Percentiles rank a stretch among this genome's conserved stretches.
Evolutionary conservation across 2,113 vertebrate genomes (phyloP).

Genomic region (Emberiza fucata): DNA sequence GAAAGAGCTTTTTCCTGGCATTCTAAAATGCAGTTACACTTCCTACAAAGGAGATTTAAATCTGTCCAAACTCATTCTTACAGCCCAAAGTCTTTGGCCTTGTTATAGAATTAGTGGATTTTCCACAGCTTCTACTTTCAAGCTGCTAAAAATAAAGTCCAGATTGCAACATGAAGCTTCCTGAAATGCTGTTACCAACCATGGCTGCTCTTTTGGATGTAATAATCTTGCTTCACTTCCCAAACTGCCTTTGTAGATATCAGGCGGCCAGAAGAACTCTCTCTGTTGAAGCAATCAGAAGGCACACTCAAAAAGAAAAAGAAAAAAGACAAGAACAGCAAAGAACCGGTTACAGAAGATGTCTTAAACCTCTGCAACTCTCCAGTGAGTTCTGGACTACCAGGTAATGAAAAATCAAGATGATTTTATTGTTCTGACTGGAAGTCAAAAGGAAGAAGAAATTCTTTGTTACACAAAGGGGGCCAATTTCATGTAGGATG

Average conservation of each 20-base stretch:
- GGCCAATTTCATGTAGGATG: not conserved
- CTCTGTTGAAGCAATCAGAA: slow-evolving; percentile 82
- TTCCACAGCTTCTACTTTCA: not conserved
- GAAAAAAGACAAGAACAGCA: slow-evolving; percentile 86
- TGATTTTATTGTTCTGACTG: not conserved
- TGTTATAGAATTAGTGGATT: not conserved
- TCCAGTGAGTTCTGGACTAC: slow-evolving; percentile 72
- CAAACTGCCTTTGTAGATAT: slow-evolving; percentile 79
- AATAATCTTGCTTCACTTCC: slow-evolving; percentile 5
- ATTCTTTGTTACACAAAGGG: not conserved
- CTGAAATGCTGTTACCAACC: not conserved
- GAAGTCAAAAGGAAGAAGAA: not conserved
- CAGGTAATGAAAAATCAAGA: slow-evolving; percentile 72
- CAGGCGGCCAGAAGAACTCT: slow-evolving; percentile 91
- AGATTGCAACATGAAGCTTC: not conserved
- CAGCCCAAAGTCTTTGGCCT: not conserved
- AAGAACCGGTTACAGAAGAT: slow-evolving; percentile 77
- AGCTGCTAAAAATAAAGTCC: slow-evolving; percentile 1
- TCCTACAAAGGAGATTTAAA: not conserved
- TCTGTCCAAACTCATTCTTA: not conserved
- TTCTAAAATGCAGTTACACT: not conserved
- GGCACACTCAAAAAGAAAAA: slow-evolving; percentile 91
- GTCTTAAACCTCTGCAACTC: slow-evolving; percentile 82
- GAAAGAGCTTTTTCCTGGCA: not conserved
- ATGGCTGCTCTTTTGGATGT: not conserved